A percentile compares a stretch with the other conserved stretches of the same genome.
Conservation (phyloP, 1,140 invertebrate genomes). For the Physella acuta region DNA sequence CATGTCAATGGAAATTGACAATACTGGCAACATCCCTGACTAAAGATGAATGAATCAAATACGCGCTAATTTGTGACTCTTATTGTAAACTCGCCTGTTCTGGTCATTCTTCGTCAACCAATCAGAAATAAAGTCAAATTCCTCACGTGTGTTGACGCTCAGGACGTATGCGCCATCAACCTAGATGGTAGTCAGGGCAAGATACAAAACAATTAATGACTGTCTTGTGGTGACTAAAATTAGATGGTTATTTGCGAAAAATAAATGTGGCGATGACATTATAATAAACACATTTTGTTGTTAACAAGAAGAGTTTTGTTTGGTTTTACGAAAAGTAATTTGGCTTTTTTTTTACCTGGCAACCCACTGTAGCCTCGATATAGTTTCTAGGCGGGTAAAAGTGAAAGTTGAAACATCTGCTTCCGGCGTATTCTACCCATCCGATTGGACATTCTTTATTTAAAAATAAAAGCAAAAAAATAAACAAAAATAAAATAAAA, state of each 20-base stretch:
- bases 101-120: conserved; percentile 36
- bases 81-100: conserved; percentile 28
- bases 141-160: conserved; percentile 33
- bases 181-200: conserved; percentile 25
- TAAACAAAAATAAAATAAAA: not conserved
- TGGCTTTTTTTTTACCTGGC: not conserved
- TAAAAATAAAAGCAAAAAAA: not conserved
- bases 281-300: too few relatives aligned
- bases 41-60: too few relatives aligned
- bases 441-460: not conserved
- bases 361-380: not conserved
- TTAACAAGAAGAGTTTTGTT: too few relatives aligned
- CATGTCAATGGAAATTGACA: too few relatives aligned
- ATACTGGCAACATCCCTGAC: too few relatives aligned
- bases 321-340: too few relatives aligned
- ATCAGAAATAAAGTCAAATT: conserved; percentile 37
- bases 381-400: not conserved
- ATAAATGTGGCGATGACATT: too few relatives aligned
- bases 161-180: conserved; percentile 36
- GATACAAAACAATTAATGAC: too few relatives aligned
- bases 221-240: too few relatives aligned
- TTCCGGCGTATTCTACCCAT: not conserved
- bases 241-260: too few relatives aligned
- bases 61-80: too few relatives aligned
- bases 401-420: not conserved